A percentile compares a stretch with the other conserved stretches of the same genome.
phyloP scores from a whole-genome alignment of 2,888 invertebrate genomes.

The Ligdia adustata region DNA sequence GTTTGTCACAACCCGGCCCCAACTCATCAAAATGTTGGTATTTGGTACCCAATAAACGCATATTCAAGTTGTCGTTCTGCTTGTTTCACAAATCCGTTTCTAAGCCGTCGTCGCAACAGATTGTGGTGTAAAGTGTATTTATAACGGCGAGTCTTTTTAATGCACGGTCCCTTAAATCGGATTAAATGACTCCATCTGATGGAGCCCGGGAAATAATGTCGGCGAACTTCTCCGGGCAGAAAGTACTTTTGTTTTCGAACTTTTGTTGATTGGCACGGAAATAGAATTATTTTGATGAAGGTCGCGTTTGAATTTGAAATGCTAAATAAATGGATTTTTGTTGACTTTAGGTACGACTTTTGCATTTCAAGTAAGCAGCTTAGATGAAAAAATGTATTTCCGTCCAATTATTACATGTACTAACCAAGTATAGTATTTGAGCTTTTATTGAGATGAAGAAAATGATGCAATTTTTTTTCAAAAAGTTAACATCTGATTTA shows the following conservation, averaged over 20 bases:
- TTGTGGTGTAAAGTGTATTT: conserved; percentile 45
- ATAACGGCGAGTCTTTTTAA: conserved; percentile 40
- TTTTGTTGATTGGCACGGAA: conserved; percentile 15
- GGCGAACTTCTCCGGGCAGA: conserved; percentile 9
- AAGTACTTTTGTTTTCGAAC: conserved; percentile 14
- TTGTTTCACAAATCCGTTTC: neutral
- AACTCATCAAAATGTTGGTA: too few relatives aligned
- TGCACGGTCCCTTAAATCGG: conserved; percentile 38
- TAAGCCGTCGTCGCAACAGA: conserved; percentile 35
- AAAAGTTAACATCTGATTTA: too few relatives aligned
- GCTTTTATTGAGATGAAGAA: too few relatives aligned
- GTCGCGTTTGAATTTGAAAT: conserved; percentile 8
- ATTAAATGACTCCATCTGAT: conserved; percentile 38
- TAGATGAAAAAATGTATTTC: too few relatives aligned
- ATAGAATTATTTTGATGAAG: conserved; percentile 17
- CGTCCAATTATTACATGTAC: too few relatives aligned
- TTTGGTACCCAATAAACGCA: too few relatives aligned
- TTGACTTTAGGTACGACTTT: neutral
- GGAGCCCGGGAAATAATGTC: conserved; percentile 15
- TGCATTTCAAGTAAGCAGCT: neutral
- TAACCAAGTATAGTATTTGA: too few relatives aligned
- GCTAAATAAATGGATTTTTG: conserved; percentile 9
- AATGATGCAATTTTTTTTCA: too few relatives aligned
- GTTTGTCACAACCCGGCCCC: too few relatives aligned
- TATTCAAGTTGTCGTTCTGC: neutral